These are phyloP conservation scores for Neoarius graeffei DNA, from an alignment of 2,113 vertebrate species.

Conservation along the genomic window DNA sequence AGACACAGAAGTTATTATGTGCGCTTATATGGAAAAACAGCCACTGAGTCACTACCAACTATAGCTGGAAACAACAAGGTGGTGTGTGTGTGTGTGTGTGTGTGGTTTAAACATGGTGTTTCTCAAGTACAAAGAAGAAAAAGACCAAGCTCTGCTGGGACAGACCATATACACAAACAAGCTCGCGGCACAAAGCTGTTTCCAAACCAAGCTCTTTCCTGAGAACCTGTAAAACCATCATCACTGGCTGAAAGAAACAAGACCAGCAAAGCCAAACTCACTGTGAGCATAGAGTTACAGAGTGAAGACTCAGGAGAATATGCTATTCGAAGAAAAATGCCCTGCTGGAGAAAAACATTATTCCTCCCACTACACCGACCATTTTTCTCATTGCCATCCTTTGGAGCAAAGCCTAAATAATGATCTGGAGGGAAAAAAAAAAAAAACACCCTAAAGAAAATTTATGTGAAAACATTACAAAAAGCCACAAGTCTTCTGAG, in stretches of 20 bases:
- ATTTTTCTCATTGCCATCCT: constrained; percentile 12
- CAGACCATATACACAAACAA: constrained; percentile 25
- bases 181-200: background rate
- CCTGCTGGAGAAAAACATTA: constrained; percentile 4
- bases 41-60: background rate
- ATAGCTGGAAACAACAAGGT: constrained; percentile 13
- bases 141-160: constrained; percentile 13
- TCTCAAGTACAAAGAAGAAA: constrained; percentile 1
- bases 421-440: background rate
- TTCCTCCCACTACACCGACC: constrained; percentile 24
- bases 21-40: constrained; percentile 19
- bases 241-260: background rate
- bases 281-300: constrained; percentile 12
- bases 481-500: background rate
- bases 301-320: constrained; percentile 2
- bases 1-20: constrained; percentile 18
- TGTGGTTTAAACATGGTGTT: background rate
- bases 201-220: constrained; percentile 30
- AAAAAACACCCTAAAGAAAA: background rate
- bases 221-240: constrained; percentile 16
- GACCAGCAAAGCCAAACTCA: background rate
- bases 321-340: background rate
- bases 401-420: background rate
- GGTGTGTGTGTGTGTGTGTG: background rate
- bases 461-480: background rate